A percentile compares a stretch with the other conserved stretches of the same genome.
Conservation (phyloP, 2,888 invertebrate species). For the Pharmacophagus antenor region DNA sequence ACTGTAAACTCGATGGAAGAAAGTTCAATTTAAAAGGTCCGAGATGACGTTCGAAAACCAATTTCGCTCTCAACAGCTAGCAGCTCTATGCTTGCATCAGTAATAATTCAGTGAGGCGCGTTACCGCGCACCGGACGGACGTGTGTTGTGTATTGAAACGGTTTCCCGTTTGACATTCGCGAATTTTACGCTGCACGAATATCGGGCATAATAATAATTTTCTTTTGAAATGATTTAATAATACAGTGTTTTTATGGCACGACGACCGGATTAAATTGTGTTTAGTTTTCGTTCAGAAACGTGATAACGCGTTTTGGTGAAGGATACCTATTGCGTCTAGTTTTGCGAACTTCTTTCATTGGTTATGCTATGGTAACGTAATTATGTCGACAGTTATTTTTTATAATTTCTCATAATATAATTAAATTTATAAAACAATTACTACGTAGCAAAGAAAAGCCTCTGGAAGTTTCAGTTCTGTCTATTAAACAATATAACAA, state of each 20-base stretch:
- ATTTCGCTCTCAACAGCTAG: constrained; percentile 74
- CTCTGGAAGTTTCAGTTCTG: no score
- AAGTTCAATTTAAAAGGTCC: constrained; percentile 47
- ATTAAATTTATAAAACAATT: no score
- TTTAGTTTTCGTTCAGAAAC: constrained; percentile 10
- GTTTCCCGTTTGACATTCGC: constrained; percentile 12
- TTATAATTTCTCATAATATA: background rate
- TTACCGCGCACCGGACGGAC: constrained; percentile 58
- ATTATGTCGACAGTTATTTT: background rate
- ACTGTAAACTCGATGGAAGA: constrained; percentile 46
- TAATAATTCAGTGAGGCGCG: constrained; percentile 73
- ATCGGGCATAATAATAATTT: constrained; percentile 13
- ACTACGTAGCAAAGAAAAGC: no score
- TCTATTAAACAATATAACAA: no score
- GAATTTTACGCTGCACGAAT: constrained; percentile 23
- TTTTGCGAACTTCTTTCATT: constrained; percentile 27
- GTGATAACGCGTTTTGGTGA: constrained; percentile 19
- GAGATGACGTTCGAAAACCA: constrained; percentile 54
- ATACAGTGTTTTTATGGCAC: constrained; percentile 20
- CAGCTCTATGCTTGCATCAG: constrained; percentile 53
- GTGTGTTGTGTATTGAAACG: constrained; percentile 40
- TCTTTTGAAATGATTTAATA: constrained; percentile 6
- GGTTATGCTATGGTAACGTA: constrained; percentile 27
- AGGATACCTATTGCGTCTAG: constrained; percentile 6
- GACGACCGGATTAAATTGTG: constrained; percentile 12